A percentile compares a stretch with the other conserved stretches of the same genome.
Conservation (phyloP, 2,797 vertebrate genomes). For the Schizothorax lantsangensis region DNA sequence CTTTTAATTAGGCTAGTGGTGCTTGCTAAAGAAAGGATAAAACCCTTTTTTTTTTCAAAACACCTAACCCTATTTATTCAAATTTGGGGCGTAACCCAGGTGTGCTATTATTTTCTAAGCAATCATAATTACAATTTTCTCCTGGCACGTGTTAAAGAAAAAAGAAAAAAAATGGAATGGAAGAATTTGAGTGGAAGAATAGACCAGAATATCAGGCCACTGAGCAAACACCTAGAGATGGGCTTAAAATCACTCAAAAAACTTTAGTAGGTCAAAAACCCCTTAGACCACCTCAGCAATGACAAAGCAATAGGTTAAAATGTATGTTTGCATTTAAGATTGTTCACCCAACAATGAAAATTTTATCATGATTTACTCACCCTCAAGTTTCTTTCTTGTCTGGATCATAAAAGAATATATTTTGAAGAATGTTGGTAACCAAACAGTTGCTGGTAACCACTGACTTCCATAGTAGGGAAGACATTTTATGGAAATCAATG, state of each 20-base stretch:
- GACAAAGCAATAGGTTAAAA: background rate
- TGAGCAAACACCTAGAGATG: background rate
- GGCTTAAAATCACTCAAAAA: background rate
- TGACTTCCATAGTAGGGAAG: background rate
- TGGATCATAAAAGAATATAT: background rate
- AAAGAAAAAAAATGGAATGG: background rate
- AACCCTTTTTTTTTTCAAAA: background rate
- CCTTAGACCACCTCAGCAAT: background rate
- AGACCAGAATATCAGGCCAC: background rate
- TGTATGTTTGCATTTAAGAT: background rate
- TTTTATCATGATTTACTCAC: background rate
- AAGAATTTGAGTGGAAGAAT: background rate
- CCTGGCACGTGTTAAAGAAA: background rate
- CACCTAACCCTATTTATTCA: background rate
- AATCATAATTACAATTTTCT: background rate
- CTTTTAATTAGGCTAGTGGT: slow-evolving; percentile 19
- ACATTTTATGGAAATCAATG: too few relatives aligned
- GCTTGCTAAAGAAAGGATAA: background rate
- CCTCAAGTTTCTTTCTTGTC: background rate
- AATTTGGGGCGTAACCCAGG: slow-evolving; percentile 22
- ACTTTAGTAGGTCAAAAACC: background rate
- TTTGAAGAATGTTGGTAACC: background rate
- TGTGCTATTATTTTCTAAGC: slow-evolving; percentile 3
- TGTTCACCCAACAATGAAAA: background rate
- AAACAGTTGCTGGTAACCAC: background rate